Base-by-base conservation (phyloP, 2,888 invertebrate genomes). In the Sphinx pinastri region DNA sequence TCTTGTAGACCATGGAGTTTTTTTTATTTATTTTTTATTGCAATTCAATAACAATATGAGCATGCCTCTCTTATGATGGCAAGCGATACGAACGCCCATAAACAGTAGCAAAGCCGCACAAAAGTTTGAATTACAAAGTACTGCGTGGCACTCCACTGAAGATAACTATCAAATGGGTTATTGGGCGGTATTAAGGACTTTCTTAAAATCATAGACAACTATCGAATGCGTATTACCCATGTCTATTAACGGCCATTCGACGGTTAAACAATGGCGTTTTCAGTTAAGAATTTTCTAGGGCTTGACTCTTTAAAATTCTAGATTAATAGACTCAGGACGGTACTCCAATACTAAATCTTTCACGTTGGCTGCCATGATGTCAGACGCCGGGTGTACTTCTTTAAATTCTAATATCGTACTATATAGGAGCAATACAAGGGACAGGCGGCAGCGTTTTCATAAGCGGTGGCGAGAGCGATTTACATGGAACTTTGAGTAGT, bases 371-470 rank as follows among this genome's bases (percentile, higher is more conserved):
- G 73, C 79, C 78, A 84, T 90, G 91, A 90, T 89, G 90, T 91
- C 91, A 91, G 83, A 81, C 80, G 75, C 76, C 75, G 77, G 77
- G 76, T 79, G 75, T 74, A 79, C 79, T 75, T 81, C 79, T 89
- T 89, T 82, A 84, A 85, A 90, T 91, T 91, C 89, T 82, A 80
- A 81, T 81, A 79, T 81, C 88, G 88, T 90, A 84, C 76, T 73
- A 70, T 63, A 60, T 71, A 69, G 19, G 67, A 47, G 31, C 74
- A 79, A 81, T 74, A 0, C 63, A 79, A 79, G 71, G 38, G 5
- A 78, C 0, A 59, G 69, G 72, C 71, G 67, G 49, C 57, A 71
- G 75, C 76, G 75, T 49, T 54, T 68, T 12, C 8, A 57, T 14
- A 4, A 49, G 19, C 63, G 63, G 13, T 13, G 19, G 63, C 49